Evolutionary conservation across 2,888 invertebrate species (phyloP), one percentile per base, ranked within the genome.

Genomic region (Lymantria dispar): DNA sequence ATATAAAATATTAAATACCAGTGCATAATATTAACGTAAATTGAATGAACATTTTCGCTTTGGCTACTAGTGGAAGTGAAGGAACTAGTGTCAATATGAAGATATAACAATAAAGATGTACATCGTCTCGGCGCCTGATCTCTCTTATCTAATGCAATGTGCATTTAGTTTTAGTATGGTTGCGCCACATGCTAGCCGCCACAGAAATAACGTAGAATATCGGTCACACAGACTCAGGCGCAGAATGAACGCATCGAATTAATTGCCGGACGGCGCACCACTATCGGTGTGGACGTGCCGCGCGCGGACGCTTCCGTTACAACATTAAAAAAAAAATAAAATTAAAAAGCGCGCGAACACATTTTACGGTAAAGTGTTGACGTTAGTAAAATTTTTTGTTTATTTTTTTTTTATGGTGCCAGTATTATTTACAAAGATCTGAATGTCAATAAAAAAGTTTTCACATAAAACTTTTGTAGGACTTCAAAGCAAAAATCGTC

Each of bases 201-300:
- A 84, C 90, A 85, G 88, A 89, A 90, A 90, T 91, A 90, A 87
- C 88, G 85, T 79, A 68, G 85, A 87, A 91, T 90, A 90, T 91
- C 91, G 91, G 91, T 89, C 91, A 91, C 77, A 78, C 78, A 78
- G 85, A 83, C 83, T 79, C 84, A 52, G 68, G 75, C 63, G 74
- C 74, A 69, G 80, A 80, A 78, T 76, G 85, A 83, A 80, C 82
- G 82, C 82, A 78, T 80, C 77, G 76, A 78, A 83, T 88, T 89
- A 88, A 90, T 89, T 87, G 80, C 76, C 73, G 78, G 68, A 76
- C 77, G 72, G 71, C 72, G 70, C 76, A 81, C 59, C 85, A 85
- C 82, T 88, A 87, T 80, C 85, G 84, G 72, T 68, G 74, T 72
- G 86, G 78, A 74, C 82, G 81, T 74, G 75, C 75, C 76, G 82